These are phyloP conservation scores for Volucella bombylans DNA, from an alignment of 2,888 invertebrate genomes.

Conservation along the genomic window DNA sequence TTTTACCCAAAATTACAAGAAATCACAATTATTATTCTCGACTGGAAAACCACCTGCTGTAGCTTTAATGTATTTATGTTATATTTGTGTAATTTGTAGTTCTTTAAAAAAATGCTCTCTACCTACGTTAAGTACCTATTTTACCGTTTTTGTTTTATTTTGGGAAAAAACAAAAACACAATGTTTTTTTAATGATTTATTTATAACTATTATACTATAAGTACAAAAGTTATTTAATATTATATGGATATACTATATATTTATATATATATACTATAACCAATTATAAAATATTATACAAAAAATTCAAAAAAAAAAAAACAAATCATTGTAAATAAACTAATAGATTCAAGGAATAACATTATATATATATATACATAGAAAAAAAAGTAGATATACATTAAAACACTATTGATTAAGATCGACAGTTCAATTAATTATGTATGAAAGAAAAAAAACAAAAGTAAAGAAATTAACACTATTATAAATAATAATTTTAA, in stretches of 20 bases:
- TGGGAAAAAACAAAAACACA: slow-evolving; percentile 28
- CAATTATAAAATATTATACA: slow-evolving; percentile 52
- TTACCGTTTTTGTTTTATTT: slow-evolving; percentile 20
- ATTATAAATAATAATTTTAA: slow-evolving; percentile 66
- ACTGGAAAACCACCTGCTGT: no score
- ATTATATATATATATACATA: slow-evolving; percentile 69
- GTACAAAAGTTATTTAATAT: slow-evolving; percentile 74
- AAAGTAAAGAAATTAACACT: slow-evolving; percentile 56
- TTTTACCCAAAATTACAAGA: no score
- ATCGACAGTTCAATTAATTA: slow-evolving; percentile 71
- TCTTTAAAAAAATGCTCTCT: slow-evolving; percentile 10
- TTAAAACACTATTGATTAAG: slow-evolving; percentile 66
- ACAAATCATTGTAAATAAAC: slow-evolving; percentile 65
- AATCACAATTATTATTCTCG: no score
- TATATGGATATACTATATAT: slow-evolving; percentile 69
- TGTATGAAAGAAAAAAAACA: slow-evolving; percentile 36
- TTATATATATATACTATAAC: slow-evolving; percentile 66
- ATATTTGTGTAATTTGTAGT: slow-evolving; percentile 6
- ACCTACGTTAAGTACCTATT: slow-evolving; percentile 56
- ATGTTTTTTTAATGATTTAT: slow-evolving; percentile 43
- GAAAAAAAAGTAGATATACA: slow-evolving; percentile 48
- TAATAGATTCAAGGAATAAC: slow-evolving; percentile 71
- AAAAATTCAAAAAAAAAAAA: slow-evolving; percentile 47
- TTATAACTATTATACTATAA: slow-evolving; percentile 71
- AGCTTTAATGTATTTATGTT: not conserved